Evolutionary conservation across 2,113 vertebrate species (phyloP), one percentile per base, ranked within the genome.

Genomic region (Falco punctatus): DNA sequence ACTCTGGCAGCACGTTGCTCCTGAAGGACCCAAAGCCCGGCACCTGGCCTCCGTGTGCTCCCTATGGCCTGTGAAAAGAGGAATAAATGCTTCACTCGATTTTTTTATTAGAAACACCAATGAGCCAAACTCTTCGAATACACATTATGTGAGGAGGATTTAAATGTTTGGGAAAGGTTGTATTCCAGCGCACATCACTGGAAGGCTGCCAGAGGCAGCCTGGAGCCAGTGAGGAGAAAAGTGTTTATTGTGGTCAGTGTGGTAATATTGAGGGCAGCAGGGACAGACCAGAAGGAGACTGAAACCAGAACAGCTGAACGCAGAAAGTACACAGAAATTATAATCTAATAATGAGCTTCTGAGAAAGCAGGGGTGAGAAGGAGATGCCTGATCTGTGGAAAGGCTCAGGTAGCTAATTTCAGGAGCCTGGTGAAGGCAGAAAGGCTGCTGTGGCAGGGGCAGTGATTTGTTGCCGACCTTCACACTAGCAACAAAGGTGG

Each of bases 121-220:
- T 9, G 49, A 81, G 22, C 58, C 46, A 59, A 73, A 62, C 51
- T 80, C 75, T 82, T 83, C 0, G 0, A 49, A 73, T 48, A 52
- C 5, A 38, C 8, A 30, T 9, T 72, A 28, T 91, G 79, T 90
- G 90, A 92, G 84, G 75, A 89, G 72, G 72, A 86, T 80, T 78
- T 88, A 81, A 90, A 55, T 52, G 42, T 82, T 88, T 90, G 74
- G 33, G 46, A 79, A 89, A 81, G 72, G 85, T 88, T 88, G 44
- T 90, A 40, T 86, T 91, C 62, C 69, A 62, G 54, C 0, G 14
- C 40, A 75, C 44, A 88, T 77, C 65, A 88, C 75, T 88, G 96
- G 94, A 92, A 93, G 86, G 79, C 71, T 93, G 96, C 92, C 95
- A 95, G 85, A 92, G 64, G 62, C 81, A 90, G 87, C 59, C 52